Conservation (phyloP, 2,888 invertebrate species). For the Anthrax anthrax region DNA sequence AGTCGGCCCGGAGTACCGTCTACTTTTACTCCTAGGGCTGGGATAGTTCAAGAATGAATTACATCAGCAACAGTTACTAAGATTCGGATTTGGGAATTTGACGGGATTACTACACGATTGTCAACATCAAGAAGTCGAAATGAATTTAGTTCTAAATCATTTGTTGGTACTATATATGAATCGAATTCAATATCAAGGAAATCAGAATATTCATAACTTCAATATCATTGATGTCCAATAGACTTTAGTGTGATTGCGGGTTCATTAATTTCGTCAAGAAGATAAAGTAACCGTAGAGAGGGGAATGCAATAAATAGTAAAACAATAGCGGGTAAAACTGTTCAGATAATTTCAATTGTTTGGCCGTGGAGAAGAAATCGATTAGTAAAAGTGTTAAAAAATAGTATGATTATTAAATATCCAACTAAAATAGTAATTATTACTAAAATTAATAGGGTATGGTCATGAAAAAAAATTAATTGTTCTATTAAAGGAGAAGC, state of each 20-base stretch:
- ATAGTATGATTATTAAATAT: constrained; percentile 41
- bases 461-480: constrained; percentile 49
- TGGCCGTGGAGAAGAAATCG: constrained; percentile 43
- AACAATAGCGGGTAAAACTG: constrained; percentile 43
- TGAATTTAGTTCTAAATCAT: constrained; percentile 28
- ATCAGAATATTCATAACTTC: constrained; percentile 52
- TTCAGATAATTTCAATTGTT: constrained; percentile 51
- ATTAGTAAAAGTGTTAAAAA: constrained; percentile 43
- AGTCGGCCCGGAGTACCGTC: constrained; percentile 50
- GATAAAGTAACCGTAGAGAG: constrained; percentile 44
- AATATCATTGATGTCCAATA: constrained; percentile 52
- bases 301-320: constrained; percentile 49
- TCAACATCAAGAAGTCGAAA: constrained; percentile 50
- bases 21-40: constrained; percentile 46
- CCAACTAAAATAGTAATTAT: constrained; percentile 46
- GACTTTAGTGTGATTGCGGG: constrained; percentile 44
- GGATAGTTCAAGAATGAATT: constrained; percentile 51
- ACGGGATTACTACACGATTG: constrained; percentile 44
- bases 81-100: constrained; percentile 47
- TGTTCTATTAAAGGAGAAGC: constrained; percentile 50
- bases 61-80: constrained; percentile 48
- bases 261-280: constrained; percentile 46
- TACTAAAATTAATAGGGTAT: constrained; percentile 43
- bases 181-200: constrained; percentile 46
- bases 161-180: constrained; percentile 43